phyloP scores from a whole-genome alignment of 2,797 vertebrate species.

The Megalops cyprinoides region DNA sequence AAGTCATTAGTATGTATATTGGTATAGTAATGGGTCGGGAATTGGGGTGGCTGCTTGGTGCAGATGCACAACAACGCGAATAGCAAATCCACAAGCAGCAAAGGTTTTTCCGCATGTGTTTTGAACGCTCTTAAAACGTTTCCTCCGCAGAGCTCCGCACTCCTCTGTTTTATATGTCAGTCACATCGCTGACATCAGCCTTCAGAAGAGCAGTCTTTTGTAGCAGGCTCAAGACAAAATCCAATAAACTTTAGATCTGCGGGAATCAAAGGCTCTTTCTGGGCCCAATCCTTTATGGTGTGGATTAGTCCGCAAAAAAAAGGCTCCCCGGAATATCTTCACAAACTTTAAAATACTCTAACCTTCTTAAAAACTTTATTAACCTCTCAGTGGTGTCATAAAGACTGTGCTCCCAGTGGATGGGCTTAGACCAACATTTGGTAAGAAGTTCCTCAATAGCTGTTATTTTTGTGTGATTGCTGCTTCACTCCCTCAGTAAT shows the following conservation, averaged over 20 bases:
- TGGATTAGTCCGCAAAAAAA: conserved; percentile 17
- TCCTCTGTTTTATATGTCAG: not conserved
- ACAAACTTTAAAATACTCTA: not conserved
- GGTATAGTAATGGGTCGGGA: not conserved
- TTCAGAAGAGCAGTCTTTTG: conserved; percentile 13
- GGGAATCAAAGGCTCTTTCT: not conserved
- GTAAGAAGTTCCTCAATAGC: not conserved
- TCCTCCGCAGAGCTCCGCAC: not conserved
- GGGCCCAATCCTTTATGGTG: not conserved
- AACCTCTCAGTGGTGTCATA: not conserved
- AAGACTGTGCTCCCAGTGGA: not conserved
- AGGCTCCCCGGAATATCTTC: conserved; percentile 3
- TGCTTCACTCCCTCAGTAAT: not conserved
- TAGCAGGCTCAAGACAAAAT: conserved; percentile 14
- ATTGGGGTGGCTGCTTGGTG: not conserved
- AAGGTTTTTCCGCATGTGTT: not conserved
- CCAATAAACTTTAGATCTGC: conserved; percentile 1
- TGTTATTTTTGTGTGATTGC: not conserved
- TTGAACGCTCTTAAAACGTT: not conserved
- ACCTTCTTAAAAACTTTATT: not conserved
- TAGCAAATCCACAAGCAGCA: not conserved
- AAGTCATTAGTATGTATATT: not conserved
- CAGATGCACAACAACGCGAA: not conserved
- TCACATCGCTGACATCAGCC: not conserved
- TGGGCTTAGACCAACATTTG: not conserved